Evolutionary conservation across 2,888 invertebrate genomes (phyloP), one percentile per base, ranked within the genome.

Genomic region (Nomada ferruginata): DNA sequence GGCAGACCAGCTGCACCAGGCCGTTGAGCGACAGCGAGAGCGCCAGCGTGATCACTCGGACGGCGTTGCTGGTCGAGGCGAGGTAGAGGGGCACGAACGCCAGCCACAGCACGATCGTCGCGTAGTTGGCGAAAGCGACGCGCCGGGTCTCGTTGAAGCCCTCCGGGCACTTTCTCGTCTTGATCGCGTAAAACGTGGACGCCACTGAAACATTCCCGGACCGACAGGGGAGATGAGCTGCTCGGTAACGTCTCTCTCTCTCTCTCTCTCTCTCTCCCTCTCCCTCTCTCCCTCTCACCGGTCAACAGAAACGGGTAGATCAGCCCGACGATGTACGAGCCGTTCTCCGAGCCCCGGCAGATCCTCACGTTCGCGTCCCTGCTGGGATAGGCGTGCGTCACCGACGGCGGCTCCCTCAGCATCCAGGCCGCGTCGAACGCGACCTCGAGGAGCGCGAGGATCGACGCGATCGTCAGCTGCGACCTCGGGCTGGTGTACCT

Each of bases 141-240:
- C 94, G 94, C 13, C 95, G 93, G 0, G 95, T 94, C 90, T 95
- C 95, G 90, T 95, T 95, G 91, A 95, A 95, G 1, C 95, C 95
- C 78, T 95, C 95, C 0, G 95, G 95, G 83, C 95, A 95, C 87
- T 95, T 95, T 68, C 95, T 90, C 10, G 95, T 95, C 89, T 95
- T 95, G 76, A 95, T 93, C 20, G 95, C 95, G 89, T 95, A 95
- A 13, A 95, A 92, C 0, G 95, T 95, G 89, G 95, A 95, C 55
- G 94, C 89, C 2, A 91, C 93, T 93, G 89, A 18, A 76, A 76
- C 23, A 2, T 0, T 15, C 10, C 9, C 2, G 15, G 36, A 13
- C 4, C 15, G 50, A 18, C 4, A 5, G 4, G 36, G 36, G 36
- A 36, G 36, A 36, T 9, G 7, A 36, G 36, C 7, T 36, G 36